Evolutionary conservation across 2,113 vertebrate species (phyloP), one percentile per base, ranked within the genome.

Genomic region (Recurvirostra avosetta): DNA sequence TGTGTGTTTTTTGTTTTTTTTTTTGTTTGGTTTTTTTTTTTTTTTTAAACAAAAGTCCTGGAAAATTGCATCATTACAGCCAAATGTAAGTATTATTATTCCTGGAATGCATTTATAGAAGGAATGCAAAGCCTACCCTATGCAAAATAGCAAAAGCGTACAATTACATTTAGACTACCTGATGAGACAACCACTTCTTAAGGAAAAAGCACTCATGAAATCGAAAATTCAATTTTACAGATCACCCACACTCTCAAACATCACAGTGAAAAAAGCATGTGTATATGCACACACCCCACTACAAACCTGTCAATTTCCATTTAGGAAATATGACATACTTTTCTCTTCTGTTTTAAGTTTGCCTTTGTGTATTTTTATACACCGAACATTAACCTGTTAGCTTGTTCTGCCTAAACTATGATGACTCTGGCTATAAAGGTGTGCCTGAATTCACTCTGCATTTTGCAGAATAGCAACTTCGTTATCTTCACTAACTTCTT

Each of bases 181-280:
- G 73, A 83, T 36, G 61, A 89, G 43, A 55, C 67, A 86, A 84
- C 30, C 38, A 75, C 40, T 84, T 86, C 55, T 86, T 72, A 71
- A 45, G 66, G 52, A 71, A 58, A 93, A 88, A 66, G 14, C 2
- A 1, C 32, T 89, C 40, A 87, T 74, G 68, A 95, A 88, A 87
- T 8, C 43, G 10, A 82, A 85, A 91, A 71, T n/a, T 75, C 11
- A 49, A 18, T 82, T 56, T 65, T 88, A 86, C 21, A 78, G 72
- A 45, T 81, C 53, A 68, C 27, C 23, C 40, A 52, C 66, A 26
- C 15, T 43, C 59, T 77, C 73, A n/a, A 88, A 88, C 22, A 71
- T 23, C 1, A 0, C 52, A 53, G 36, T 72, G 59, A 66, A 91
- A 80, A 50, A 61, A 2, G 2, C 16, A 11, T 0, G 1, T 1